Evolutionary conservation across 2,888 invertebrate genomes (phyloP).

Genomic region (Lutraria lutraria): DNA sequence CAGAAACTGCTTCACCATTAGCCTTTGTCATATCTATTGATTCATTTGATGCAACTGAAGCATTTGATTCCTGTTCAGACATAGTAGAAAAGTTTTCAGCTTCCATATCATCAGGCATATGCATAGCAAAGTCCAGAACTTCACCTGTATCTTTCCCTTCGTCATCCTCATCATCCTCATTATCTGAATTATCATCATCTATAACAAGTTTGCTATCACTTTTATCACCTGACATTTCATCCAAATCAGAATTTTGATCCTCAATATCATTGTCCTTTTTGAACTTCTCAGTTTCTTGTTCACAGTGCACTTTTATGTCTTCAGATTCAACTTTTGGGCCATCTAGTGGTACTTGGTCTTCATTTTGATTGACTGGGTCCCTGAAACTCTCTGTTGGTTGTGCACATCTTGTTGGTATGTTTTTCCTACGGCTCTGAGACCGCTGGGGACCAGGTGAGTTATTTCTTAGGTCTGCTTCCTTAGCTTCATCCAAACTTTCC

Average conservation of each 20-base stretch:
- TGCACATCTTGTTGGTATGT: constrained; percentile 83
- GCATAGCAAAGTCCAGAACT: constrained; percentile 65
- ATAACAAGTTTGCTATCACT: constrained; percentile 62
- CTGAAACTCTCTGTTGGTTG: constrained; percentile 66
- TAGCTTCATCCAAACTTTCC: constrained; percentile 53
- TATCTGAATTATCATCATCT: constrained; percentile 89
- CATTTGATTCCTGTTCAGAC: constrained; percentile 60
- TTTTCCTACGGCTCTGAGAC: constrained; percentile 81
- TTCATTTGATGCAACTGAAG: constrained; percentile 60
- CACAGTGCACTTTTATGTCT: not conserved
- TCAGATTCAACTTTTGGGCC: not conserved
- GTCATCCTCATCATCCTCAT: constrained; percentile 90
- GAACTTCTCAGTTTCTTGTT: constrained; percentile 28
- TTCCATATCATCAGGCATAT: constrained; percentile 57
- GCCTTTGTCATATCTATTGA: constrained; percentile 70
- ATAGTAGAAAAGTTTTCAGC: constrained; percentile 50
- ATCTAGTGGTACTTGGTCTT: constrained; percentile 26
- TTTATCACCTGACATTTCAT: constrained; percentile 51
- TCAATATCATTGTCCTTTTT: constrained; percentile 48
- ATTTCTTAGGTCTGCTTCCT: constrained; percentile 38
- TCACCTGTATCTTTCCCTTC: constrained; percentile 64
- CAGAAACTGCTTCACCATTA: constrained; percentile 64
- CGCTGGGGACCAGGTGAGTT: constrained; percentile 57
- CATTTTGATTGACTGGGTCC: constrained; percentile 34
- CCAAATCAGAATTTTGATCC: constrained; percentile 45